A percentile compares a stretch with the other conserved stretches of the same genome.
phyloP scores from a whole-genome alignment of 2,113 vertebrate species.

The Boleophthalmus pectinirostris region DNA sequence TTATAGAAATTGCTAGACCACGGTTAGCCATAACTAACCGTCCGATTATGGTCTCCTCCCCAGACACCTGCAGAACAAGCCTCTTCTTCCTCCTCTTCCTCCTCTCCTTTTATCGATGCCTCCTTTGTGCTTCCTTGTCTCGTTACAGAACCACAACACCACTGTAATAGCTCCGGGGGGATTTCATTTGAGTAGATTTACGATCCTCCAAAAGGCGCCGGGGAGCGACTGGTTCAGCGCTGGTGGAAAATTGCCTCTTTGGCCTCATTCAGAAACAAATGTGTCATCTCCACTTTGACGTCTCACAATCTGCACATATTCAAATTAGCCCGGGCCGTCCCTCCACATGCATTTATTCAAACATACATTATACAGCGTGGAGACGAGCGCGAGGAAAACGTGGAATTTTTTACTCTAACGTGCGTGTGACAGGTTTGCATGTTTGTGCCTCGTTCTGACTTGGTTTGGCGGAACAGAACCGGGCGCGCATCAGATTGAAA shows the following conservation, averaged over 20 bases:
- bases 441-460: no score
- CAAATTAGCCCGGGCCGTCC: slow-evolving; percentile 33
- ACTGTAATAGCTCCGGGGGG: slow-evolving; percentile 60
- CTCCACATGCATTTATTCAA: slow-evolving; percentile 39
- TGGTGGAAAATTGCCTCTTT: slow-evolving; percentile 51
- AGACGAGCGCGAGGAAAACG: not conserved
- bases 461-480: no score
- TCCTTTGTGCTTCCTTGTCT: slow-evolving; percentile 47
- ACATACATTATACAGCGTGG: not conserved
- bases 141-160: slow-evolving; percentile 43
- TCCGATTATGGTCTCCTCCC: not conserved
- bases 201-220: slow-evolving; percentile 25
- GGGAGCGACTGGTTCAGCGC: slow-evolving; percentile 28
- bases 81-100: not conserved
- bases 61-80: not conserved
- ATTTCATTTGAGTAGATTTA: slow-evolving; percentile 38
- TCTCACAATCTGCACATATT: slow-evolving; percentile 48
- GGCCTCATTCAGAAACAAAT: slow-evolving; percentile 50
- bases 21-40: not conserved
- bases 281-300: slow-evolving; percentile 56
- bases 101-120: slow-evolving; percentile 51
- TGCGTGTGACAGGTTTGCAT: no score
- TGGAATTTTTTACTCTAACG: no score
- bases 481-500: no score
- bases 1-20: not conserved